Percentiles rank a stretch among this genome's conserved stretches.
Conservation (phyloP, 2,888 invertebrate genomes). For the Megalurothrips usitatus region DNA sequence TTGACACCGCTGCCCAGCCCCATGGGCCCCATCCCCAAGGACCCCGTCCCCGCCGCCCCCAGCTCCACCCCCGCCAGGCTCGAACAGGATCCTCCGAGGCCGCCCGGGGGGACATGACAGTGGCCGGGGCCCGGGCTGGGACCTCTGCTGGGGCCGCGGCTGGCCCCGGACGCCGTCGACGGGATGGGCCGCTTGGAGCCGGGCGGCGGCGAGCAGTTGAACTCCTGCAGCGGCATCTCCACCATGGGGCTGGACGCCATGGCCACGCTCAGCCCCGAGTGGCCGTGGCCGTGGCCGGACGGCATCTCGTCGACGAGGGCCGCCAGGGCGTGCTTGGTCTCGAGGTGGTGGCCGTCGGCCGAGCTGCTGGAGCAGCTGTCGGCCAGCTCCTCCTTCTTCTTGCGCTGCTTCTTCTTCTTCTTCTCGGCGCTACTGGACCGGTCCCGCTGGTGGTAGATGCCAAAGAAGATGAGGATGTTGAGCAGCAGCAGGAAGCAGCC, state of each 20-base stretch:
- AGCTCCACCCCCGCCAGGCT: constrained; percentile 50
- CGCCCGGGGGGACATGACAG: constrained; percentile 40
- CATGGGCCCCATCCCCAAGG: no score
- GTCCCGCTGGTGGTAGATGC: constrained; percentile 81
- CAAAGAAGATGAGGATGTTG: constrained; percentile 82
- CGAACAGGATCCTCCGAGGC: constrained; percentile 42
- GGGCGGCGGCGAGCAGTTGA: constrained; percentile 56
- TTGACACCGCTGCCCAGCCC: constrained; percentile 46
- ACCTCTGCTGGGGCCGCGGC: constrained; percentile 38
- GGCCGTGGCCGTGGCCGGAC: constrained; percentile 37
- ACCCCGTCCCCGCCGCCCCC: constrained; percentile 39
- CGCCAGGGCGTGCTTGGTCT: constrained; percentile 44
- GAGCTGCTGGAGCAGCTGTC: constrained; percentile 65
- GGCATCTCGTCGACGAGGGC: constrained; percentile 55
- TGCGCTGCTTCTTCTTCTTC: constrained; percentile 52
- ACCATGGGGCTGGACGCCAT: constrained; percentile 50
- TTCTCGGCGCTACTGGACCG: constrained; percentile 50
- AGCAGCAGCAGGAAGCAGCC: constrained; percentile 76
- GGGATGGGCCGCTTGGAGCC: constrained; percentile 37
- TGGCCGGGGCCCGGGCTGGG: constrained; percentile 37
- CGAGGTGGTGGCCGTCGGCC: constrained; percentile 47
- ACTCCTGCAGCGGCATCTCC: constrained; percentile 61
- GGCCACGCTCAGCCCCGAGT: not conserved
- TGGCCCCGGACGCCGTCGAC: constrained; percentile 41
- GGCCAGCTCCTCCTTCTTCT: constrained; percentile 70